phyloP scores from a whole-genome alignment of 92 coral and sea anemone genomes.

The Palythoa grandiflora region DNA sequence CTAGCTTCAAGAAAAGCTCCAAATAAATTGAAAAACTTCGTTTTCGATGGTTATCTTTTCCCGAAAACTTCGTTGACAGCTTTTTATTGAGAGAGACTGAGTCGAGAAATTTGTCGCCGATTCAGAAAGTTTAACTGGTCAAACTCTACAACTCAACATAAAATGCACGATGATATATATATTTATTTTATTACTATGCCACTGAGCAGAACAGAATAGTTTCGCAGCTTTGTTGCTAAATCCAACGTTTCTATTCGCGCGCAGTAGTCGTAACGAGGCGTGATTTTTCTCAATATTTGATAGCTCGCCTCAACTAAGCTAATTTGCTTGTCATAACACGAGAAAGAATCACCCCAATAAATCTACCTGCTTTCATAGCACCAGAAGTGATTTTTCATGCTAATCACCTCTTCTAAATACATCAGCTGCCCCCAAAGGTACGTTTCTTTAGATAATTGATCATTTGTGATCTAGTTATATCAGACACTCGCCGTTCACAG shows the following conservation, averaged over 20 bases:
- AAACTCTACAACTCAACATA: too few relatives aligned
- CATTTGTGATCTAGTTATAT: constrained; percentile 9
- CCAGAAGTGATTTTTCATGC: constrained; percentile 33
- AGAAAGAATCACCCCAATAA: constrained; percentile 1
- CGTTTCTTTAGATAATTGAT: constrained; percentile 22
- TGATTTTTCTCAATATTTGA: neutral
- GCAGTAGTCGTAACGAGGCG: neutral
- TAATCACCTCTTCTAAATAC: constrained; percentile 16
- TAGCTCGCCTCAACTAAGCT: neutral
- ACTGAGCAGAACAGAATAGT: neutral
- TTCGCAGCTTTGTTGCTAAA: neutral
- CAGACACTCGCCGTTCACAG: neutral
- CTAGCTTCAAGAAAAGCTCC: too few relatives aligned
- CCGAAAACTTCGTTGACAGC: too few relatives aligned
- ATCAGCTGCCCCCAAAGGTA: constrained; percentile 26
- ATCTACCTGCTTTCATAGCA: constrained; percentile 20
- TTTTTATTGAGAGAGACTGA: neutral
- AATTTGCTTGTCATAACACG: constrained; percentile 30
- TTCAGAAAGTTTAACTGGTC: neutral
- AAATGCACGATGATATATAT: neutral
- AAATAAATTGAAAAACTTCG: too few relatives aligned
- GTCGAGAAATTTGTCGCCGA: neutral
- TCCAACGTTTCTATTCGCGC: neutral
- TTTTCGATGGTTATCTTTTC: too few relatives aligned
- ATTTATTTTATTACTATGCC: neutral